Evolutionary conservation across 1,140 invertebrate species (phyloP).

Genomic region (Drosophila malerkotliana): DNA sequence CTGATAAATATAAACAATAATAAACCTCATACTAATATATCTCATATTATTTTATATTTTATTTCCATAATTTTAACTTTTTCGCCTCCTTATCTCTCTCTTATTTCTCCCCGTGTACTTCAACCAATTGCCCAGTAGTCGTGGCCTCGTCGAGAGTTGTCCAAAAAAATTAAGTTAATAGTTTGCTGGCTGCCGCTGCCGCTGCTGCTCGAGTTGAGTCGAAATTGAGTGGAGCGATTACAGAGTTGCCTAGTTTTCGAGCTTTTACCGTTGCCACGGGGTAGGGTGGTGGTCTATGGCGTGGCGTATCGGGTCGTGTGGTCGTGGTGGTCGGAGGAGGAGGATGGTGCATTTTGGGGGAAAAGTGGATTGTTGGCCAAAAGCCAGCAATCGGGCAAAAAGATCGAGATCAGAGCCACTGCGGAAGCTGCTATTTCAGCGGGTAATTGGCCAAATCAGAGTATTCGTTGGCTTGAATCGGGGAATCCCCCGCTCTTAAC

Average conservation of each 20-base stretch:
- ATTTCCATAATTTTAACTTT: too few relatives aligned
- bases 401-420: conserved; percentile 49
- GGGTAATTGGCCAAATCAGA: conserved; percentile 60
- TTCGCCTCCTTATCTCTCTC: too few relatives aligned
- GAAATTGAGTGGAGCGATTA: conserved; percentile 37
- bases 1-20: too few relatives aligned
- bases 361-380: conserved; percentile 31
- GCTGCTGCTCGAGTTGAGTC: conserved; percentile 15
- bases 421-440: conserved; percentile 78
- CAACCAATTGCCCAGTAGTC: conserved; percentile 60
- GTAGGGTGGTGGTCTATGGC: not conserved
- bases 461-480: conserved; percentile 7
- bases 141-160: conserved; percentile 56
- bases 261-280: conserved; percentile 58
- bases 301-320: not conserved
- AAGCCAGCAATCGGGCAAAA: conserved; percentile 56
- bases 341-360: conserved; percentile 1
- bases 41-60: too few relatives aligned
- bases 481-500: conserved; percentile 20
- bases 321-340: conserved; percentile 2
- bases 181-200: conserved; percentile 36
- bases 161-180: conserved; percentile 69
- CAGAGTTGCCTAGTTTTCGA: conserved; percentile 63
- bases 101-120: conserved; percentile 34
- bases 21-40: too few relatives aligned